Percentiles rank a stretch among this genome's conserved stretches.
phyloP scores from a whole-genome alignment of 2,113 vertebrate genomes.

The Mobula hypostoma region DNA sequence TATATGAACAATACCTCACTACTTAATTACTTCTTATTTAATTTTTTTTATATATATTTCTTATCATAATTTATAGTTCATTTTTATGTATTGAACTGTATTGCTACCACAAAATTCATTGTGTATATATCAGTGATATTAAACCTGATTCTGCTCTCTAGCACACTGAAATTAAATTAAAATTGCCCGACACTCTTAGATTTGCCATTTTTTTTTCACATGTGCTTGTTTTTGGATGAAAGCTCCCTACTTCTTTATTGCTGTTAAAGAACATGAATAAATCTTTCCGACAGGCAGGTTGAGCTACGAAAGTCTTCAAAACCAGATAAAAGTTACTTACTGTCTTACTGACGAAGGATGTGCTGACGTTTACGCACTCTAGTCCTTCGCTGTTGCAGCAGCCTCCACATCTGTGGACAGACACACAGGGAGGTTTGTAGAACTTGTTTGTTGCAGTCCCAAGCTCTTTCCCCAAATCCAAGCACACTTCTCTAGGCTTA shows the following conservation, averaged over 20 bases:
- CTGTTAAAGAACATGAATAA: background rate
- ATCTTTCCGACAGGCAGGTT: background rate
- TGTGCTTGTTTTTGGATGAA: background rate
- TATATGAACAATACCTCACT: too few relatives aligned
- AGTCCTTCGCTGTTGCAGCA: slow-evolving; percentile 37
- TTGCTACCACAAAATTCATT: too few relatives aligned
- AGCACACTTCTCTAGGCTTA: slow-evolving; percentile 38
- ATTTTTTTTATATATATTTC: too few relatives aligned
- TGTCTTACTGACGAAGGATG: slow-evolving; percentile 37
- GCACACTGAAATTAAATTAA: too few relatives aligned
- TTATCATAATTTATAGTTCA: too few relatives aligned
- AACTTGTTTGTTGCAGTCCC: slow-evolving; percentile 34
- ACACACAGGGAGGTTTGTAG: slow-evolving; percentile 40
- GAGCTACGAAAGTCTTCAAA: background rate
- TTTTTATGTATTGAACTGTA: too few relatives aligned
- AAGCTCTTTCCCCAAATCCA: slow-evolving; percentile 38
- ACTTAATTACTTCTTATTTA: too few relatives aligned
- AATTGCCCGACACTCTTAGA: too few relatives aligned
- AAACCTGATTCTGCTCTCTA: too few relatives aligned
- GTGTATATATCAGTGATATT: too few relatives aligned
- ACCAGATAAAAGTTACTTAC: background rate
- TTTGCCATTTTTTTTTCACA: background rate
- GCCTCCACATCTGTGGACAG: slow-evolving; percentile 39
- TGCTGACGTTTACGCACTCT: slow-evolving; percentile 21
- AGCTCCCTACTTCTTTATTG: background rate